phyloP scores from a whole-genome alignment of 2,797 vertebrate genomes.

The Arremon brunneinucha region DNA sequence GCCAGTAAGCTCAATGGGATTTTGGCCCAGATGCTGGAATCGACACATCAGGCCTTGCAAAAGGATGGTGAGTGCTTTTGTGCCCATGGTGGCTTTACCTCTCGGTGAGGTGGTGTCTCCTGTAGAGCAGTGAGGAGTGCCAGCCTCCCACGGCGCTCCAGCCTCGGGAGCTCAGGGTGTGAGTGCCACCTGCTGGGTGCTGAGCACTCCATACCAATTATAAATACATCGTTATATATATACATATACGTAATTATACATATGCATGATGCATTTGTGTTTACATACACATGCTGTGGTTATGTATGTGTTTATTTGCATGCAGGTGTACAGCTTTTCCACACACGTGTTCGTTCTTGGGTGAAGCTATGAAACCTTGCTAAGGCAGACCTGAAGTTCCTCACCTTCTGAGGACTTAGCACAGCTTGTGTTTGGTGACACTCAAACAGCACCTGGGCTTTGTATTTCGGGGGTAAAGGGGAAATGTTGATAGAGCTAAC shows the following conservation, averaged over 20 bases:
- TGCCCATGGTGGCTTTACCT: background rate
- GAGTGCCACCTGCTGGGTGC: slow-evolving; percentile 62
- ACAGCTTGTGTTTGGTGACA: background rate
- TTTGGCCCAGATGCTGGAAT: background rate
- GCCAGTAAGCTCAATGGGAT: background rate
- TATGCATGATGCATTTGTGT: too few species aligned
- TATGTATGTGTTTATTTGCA: background rate
- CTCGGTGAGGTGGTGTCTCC: background rate
- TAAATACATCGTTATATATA: too few species aligned
- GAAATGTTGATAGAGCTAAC: background rate
- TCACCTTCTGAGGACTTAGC: background rate
- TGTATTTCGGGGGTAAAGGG: background rate
- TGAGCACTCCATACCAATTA: background rate
- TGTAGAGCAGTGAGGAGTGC: background rate
- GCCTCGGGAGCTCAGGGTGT: background rate
- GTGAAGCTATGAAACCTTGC: background rate
- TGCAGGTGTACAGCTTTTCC: background rate
- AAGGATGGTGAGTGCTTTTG: accelerated
- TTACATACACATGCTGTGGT: background rate
- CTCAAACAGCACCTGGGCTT: background rate
- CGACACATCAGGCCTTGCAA: background rate
- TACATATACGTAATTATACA: background rate
- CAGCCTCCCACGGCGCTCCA: background rate
- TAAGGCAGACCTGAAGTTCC: background rate
- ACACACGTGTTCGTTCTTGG: background rate